phyloP scores from a whole-genome alignment of 2,888 invertebrate species.

The Enchytraeus crypticus region DNA sequence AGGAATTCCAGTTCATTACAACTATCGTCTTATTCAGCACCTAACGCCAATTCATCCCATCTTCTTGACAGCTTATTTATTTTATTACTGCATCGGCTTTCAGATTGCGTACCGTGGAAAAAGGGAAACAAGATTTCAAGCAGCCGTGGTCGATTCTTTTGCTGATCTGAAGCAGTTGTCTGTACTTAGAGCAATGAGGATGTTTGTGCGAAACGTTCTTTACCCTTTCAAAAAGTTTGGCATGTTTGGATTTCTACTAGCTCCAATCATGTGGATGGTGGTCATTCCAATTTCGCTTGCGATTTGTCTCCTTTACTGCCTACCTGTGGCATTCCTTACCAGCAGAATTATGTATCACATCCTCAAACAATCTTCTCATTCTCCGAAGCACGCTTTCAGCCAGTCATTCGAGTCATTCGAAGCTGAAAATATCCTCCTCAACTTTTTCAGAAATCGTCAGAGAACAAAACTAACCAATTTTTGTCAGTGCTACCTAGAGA shows the following conservation, averaged over 20 bases:
- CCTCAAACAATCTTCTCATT: not conserved
- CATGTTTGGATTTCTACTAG: slow-evolving; percentile 33
- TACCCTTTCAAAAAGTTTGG: slow-evolving; percentile 41
- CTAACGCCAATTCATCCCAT: slow-evolving; percentile 36
- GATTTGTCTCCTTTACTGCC: slow-evolving; percentile 35
- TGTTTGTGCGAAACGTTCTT: slow-evolving; percentile 33
- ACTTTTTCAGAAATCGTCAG: not conserved
- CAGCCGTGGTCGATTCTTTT: slow-evolving; percentile 35
- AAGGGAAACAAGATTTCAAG: slow-evolving; percentile 32
- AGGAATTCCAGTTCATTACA: slow-evolving; percentile 24
- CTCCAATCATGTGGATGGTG: slow-evolving; percentile 33
- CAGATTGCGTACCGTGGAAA: slow-evolving; percentile 31
- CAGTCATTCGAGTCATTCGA: slow-evolving; percentile 4
- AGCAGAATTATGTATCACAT: slow-evolving; percentile 32
- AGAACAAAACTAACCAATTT: not conserved
- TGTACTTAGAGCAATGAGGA: slow-evolving; percentile 35
- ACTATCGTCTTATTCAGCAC: slow-evolving; percentile 26
- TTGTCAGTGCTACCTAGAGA: not conserved
- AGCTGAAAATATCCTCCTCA: slow-evolving; percentile 10
- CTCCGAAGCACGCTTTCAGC: not conserved
- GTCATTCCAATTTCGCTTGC: slow-evolving; percentile 33
- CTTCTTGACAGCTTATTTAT: slow-evolving; percentile 35
- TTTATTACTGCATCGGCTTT: slow-evolving; percentile 35
- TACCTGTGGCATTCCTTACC: slow-evolving; percentile 40
- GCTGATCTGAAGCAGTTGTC: slow-evolving; percentile 37